A percentile compares a stretch with the other conserved stretches of the same genome.
phyloP scores from a whole-genome alignment of 2,888 invertebrate species.

The Philaethria dido region DNA sequence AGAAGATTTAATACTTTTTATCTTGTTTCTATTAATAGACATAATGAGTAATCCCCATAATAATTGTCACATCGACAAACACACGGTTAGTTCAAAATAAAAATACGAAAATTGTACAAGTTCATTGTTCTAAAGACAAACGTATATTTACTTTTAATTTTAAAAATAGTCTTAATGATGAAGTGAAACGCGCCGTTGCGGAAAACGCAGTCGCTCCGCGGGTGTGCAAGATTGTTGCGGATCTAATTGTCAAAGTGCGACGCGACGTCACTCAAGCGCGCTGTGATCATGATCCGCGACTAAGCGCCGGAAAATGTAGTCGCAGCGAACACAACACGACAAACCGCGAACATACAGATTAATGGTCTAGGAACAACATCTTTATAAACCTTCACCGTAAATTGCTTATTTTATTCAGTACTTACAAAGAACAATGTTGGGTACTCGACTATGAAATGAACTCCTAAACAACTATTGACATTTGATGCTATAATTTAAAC shows the following conservation, averaged over 20 bases:
- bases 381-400: slow-evolving; percentile 1
- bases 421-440: slow-evolving; percentile 17
- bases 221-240: slow-evolving; percentile 69
- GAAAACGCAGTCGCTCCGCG: slow-evolving; percentile 60
- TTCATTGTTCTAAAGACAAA: slow-evolving; percentile 19
- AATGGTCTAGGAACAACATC: slow-evolving; percentile 20
- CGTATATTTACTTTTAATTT: slow-evolving; percentile 13
- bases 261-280: slow-evolving; percentile 52
- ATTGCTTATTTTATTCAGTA: slow-evolving; percentile 17
- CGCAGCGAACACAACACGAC: slow-evolving; percentile 13
- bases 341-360: slow-evolving; percentile 24
- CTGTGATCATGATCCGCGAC: slow-evolving; percentile 29
- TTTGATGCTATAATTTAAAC: not conserved
- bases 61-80: not conserved
- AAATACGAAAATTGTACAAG: not conserved
- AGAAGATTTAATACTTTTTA: not conserved
- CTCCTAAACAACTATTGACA: slow-evolving; percentile 9
- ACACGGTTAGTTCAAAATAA: not conserved
- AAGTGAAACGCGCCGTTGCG: slow-evolving; percentile 29
- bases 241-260: slow-evolving; percentile 72
- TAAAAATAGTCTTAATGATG: slow-evolving; percentile 14
- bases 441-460: slow-evolving; percentile 11
- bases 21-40: not conserved
- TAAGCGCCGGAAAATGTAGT: slow-evolving; percentile 27
- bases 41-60: not conserved